Conservation (phyloP, 2,888 invertebrate genomes). For the Parnassius apollo region DNA sequence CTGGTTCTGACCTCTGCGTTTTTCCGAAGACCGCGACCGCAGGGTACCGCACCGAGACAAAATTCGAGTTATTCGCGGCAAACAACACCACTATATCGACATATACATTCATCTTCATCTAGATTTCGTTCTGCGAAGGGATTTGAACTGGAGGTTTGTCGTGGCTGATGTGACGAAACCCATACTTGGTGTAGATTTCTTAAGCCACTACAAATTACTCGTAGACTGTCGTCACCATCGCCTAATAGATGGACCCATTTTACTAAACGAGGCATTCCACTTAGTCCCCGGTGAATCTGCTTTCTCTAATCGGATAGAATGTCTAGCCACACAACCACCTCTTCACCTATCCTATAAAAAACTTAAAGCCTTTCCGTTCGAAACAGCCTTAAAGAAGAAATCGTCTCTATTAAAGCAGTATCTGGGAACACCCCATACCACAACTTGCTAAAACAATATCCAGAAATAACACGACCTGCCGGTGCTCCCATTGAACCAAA, state of each 20-base stretch:
- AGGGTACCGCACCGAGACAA: not conserved
- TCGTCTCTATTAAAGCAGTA: not conserved
- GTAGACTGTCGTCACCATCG: not conserved
- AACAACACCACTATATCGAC: not conserved
- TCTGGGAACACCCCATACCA: not conserved
- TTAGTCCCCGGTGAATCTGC: no score
- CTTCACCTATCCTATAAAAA: no score
- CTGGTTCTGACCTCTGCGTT: not conserved
- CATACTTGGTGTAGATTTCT: no score
- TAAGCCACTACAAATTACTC: no score
- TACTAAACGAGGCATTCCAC: no score
- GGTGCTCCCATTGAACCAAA: not conserved
- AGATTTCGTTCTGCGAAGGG: no score
- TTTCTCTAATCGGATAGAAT: no score
- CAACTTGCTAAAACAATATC: slow-evolving; percentile 7
- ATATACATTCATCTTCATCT: no score
- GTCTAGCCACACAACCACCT: no score
- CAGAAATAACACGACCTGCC: slow-evolving; percentile 24
- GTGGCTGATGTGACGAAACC: not conserved
- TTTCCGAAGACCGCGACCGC: not conserved
- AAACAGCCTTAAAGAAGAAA: not conserved
- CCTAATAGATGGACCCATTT: not conserved
- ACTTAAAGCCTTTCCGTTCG: not conserved
- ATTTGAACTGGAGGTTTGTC: not conserved
- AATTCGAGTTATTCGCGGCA: not conserved